Conservation (phyloP, 1,140 invertebrate genomes). For the Chironomus tepperi region DNA sequence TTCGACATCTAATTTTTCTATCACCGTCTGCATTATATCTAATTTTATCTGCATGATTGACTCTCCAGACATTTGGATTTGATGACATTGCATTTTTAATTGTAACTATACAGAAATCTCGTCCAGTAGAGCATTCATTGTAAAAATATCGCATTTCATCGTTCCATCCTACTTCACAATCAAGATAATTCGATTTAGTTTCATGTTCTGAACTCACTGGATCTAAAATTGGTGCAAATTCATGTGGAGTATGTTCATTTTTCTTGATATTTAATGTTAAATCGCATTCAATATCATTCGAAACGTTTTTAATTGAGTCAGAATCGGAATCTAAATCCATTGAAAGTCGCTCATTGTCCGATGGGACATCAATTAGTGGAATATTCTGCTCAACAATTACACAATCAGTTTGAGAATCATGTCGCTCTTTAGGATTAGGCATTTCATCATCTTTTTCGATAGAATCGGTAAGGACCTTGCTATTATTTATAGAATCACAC, state of each 20-base stretch:
- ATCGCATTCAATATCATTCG: not conserved
- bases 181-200: not conserved
- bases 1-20: slow-evolving; percentile 43
- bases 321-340: not conserved
- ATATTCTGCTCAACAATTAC: not conserved
- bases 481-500: not conserved
- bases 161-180: slow-evolving; percentile 34
- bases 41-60: slow-evolving; percentile 39
- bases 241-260: not conserved
- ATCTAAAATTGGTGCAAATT: not conserved
- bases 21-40: slow-evolving; percentile 28
- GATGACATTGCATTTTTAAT: slow-evolving; percentile 48
- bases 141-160: slow-evolving; percentile 51
- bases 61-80: slow-evolving; percentile 44
- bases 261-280: not conserved
- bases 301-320: not conserved
- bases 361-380: not conserved
- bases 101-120: slow-evolving; percentile 46
- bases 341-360: not conserved
- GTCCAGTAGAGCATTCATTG: slow-evolving; percentile 50
- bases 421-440: not conserved
- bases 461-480: not conserved
- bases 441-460: not conserved
- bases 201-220: not conserved
- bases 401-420: not conserved